These are phyloP conservation scores for Sisyra nigra DNA, from an alignment of 2,888 invertebrate genomes.

Conservation along the genomic window DNA sequence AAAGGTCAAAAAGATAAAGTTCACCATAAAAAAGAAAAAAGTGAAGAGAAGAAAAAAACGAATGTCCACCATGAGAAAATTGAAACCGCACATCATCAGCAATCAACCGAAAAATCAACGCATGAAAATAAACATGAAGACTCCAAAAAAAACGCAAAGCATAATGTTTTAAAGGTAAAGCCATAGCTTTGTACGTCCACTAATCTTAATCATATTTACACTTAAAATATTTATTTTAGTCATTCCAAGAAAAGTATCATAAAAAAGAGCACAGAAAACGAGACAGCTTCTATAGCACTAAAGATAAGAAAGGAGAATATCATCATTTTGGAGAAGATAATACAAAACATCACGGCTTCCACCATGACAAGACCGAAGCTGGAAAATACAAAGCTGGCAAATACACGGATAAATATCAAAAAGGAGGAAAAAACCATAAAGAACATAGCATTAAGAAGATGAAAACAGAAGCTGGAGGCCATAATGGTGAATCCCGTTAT, in stretches of 20 bases:
- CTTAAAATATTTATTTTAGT: slow-evolving; percentile 19
- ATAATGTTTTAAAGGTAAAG: not conserved
- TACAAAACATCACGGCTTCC: slow-evolving; percentile 19
- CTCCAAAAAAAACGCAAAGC: too few species aligned
- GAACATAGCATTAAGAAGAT: slow-evolving; percentile 21
- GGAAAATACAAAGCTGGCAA: slow-evolving; percentile 17
- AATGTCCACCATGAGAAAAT: too few species aligned
- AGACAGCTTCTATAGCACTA: slow-evolving; percentile 27
- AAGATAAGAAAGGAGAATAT: slow-evolving; percentile 25
- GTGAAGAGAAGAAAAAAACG: too few species aligned
- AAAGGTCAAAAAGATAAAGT: too few species aligned
- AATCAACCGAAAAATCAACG: too few species aligned
- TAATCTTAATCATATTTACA: not conserved
- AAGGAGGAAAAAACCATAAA: slow-evolving; percentile 19
- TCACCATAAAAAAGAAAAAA: too few species aligned
- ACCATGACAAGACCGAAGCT: slow-evolving; percentile 15
- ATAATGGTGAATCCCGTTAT: slow-evolving; percentile 18
- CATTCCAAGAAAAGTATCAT: slow-evolving; percentile 27
- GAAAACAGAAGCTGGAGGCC: slow-evolving; percentile 20
- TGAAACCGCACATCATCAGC: too few species aligned
- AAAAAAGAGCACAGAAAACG: slow-evolving; percentile 28
- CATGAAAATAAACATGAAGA: too few species aligned
- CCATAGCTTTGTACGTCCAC: not conserved
- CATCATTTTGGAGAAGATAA: slow-evolving; percentile 23
- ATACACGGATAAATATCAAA: slow-evolving; percentile 20